Conservation (phyloP, 2,797 vertebrate species). For the Darevskia mixta region DNA sequence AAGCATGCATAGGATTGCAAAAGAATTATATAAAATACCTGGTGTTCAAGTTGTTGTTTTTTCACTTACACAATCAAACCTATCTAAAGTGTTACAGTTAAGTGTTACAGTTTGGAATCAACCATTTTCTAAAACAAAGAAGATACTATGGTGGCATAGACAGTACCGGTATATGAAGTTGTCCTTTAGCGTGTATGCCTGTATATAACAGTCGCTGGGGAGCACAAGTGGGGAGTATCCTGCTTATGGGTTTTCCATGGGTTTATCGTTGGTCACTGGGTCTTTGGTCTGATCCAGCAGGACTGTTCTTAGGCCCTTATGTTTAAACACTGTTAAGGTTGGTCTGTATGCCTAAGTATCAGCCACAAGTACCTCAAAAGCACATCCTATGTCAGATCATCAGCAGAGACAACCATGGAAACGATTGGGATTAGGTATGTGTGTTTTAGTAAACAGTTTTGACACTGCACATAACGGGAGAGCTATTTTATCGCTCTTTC, state of each 20-base stretch:
- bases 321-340: neutral
- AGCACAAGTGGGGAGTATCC: too few species aligned
- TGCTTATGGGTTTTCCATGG: too few species aligned
- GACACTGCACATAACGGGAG: neutral
- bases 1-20: neutral
- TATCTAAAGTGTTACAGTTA: too few species aligned
- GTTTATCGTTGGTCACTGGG: too few species aligned
- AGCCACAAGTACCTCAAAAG: neutral
- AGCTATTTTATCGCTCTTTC: too few species aligned
- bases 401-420: neutral
- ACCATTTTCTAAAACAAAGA: neutral
- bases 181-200: neutral
- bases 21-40: neutral
- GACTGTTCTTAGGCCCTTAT: too few species aligned
- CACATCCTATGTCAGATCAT: neutral
- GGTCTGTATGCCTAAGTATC: neutral
- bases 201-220: too few species aligned
- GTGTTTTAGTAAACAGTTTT: neutral
- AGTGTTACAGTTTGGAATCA: too few species aligned
- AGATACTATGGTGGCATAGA: neutral
- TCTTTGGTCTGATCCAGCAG: too few species aligned
- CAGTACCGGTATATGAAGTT: neutral
- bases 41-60: neutral
- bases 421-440: neutral
- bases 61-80: neutral